A percentile compares a stretch with the other conserved stretches of the same genome.
phyloP scores from a whole-genome alignment of 64 coral and sea anemone species.

The Montipora capricornis region DNA sequence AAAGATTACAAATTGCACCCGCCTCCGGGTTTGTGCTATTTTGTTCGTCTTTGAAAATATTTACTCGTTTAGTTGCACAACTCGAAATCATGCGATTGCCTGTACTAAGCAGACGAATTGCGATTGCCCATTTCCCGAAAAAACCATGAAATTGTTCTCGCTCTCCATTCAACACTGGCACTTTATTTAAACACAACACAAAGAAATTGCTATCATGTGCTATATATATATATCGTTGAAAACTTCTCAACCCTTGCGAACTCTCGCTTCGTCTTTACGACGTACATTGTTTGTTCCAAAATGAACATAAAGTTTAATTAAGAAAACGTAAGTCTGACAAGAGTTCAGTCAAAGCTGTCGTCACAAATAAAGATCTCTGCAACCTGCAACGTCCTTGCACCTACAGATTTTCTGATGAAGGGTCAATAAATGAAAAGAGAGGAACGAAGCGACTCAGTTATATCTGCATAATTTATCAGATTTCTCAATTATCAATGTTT shows the following conservation, averaged over 20 bases:
- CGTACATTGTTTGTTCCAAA: constrained; percentile 18
- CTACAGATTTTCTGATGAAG: neutral
- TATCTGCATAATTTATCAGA: no score
- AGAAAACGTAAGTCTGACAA: neutral
- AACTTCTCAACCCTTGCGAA: no score
- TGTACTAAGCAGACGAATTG: no score
- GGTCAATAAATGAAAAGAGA: neutral
- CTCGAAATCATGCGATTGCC: no score
- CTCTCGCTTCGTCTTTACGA: constrained; percentile 2
- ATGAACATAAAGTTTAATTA: constrained; percentile 11
- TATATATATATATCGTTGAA: no score
- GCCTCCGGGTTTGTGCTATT: no score
- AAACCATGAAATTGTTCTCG: neutral
- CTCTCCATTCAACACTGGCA: no score
- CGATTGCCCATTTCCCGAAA: no score
- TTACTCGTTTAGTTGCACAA: no score
- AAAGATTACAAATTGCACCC: no score
- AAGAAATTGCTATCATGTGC: neutral
- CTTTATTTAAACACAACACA: neutral
- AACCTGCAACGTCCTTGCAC: neutral
- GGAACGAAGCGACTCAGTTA: neutral
- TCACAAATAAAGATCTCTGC: neutral
- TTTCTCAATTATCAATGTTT: no score
- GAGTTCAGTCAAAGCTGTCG: neutral
- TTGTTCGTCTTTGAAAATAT: no score